Conservation (phyloP, 2,113 vertebrate genomes). For the Megaptera novaeangliae region DNA sequence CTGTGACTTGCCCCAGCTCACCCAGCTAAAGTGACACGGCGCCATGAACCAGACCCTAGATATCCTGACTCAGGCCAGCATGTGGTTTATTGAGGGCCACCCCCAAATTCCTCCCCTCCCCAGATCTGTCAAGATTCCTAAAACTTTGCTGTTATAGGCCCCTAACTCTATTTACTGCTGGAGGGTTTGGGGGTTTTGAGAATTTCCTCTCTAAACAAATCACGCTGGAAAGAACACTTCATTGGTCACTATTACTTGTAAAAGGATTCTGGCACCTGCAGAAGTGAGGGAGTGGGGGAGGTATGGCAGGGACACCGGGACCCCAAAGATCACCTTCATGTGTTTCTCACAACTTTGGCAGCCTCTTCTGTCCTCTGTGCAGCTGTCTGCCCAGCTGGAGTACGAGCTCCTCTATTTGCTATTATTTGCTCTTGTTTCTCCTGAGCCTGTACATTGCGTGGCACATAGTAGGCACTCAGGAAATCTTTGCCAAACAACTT, state of each 20-base stretch:
- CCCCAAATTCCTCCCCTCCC: neutral
- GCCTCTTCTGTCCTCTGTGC: neutral
- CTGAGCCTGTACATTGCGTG: neutral
- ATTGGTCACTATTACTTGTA: neutral
- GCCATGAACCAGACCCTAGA: neutral
- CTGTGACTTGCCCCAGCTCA: neutral
- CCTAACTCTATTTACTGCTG: neutral
- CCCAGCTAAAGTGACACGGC: neutral
- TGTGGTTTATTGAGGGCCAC: neutral
- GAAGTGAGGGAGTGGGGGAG: neutral
- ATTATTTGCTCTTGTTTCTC: neutral
- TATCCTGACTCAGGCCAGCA: neutral
- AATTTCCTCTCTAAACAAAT: neutral
- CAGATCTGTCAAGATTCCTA: neutral
- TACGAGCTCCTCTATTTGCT: neutral
- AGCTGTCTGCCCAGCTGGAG: neutral
- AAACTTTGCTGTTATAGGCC: neutral
- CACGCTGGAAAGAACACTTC: neutral
- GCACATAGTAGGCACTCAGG: neutral
- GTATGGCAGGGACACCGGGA: neutral
- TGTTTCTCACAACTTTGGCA: neutral
- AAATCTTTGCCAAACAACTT: neutral
- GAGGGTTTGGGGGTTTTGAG: neutral
- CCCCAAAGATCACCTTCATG: neutral
- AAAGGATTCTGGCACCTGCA: neutral